Base-by-base conservation (phyloP, 2,888 invertebrate species). In the Physocephala rufipes region DNA sequence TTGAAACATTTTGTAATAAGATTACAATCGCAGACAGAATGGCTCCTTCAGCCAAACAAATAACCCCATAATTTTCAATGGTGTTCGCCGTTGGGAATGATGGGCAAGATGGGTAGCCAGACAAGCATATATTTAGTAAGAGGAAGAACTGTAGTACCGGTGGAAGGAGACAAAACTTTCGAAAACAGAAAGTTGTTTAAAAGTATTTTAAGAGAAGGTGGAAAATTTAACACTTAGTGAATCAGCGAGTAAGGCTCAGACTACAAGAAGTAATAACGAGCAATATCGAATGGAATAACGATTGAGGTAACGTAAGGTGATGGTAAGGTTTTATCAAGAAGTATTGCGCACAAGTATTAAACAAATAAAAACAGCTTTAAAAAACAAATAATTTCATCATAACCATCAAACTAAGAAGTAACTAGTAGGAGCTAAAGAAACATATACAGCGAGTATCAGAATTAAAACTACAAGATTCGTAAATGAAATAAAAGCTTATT, bases 21-120 rank as follows among this genome's bases (percentile, higher is more conserved):
- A 82, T 82, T 79, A 82, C 77, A 82, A 82, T 82, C 83, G 77
- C 83, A 82, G 82, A 82, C 82, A 79, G 74, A 72, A 79, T 73
- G 82, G 80, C 82, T 79, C 76, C 36, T 36, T 36, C 82, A 16
- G 19, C 13, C 24, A 36, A 24, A 61, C 68, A 36, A 58, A 58
- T 28, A 16, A 7, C 24, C 26, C 2, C 21, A 21, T 53, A 21
- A 24, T 53, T 53, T 24, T 9, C 36, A 16, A 15, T 61, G 26
- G 45, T n/a, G n/a, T n/a, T n/a, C n/a, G 21, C 36, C 21, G 59
- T 47, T 26, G 15, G 53, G n/a, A 53, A 58, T 12, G 21, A 15
- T 13, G 58, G 16, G 47, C 7, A 21, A 53, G 21, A 55, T 61
- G 30, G 43, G 30, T 16, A n/a, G 53, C 12, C 12, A 49, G 5